phyloP scores from a whole-genome alignment of 2,797 vertebrate genomes.

The Periophthalmus magnuspinnatus region DNA sequence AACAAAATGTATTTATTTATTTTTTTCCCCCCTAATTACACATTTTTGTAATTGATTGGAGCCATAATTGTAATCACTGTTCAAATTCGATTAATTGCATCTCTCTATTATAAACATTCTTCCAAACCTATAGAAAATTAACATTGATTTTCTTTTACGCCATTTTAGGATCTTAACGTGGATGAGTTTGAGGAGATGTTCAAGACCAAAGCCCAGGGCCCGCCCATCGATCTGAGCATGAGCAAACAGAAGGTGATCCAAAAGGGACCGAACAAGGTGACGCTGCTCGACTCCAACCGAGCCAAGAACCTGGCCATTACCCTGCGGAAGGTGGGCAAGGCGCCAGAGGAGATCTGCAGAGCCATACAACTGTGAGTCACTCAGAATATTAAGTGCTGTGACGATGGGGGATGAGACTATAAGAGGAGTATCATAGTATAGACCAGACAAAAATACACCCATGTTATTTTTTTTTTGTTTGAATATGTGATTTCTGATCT shows the following conservation, averaged over 20 bases:
- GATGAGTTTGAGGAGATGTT: constrained; percentile 97
- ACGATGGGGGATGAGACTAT: background rate
- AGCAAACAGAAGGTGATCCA: constrained; percentile 88
- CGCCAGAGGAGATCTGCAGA: constrained; percentile 92
- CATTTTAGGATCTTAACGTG: constrained; percentile 88
- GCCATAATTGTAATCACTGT: background rate
- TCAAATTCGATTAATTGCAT: background rate
- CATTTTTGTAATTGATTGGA: background rate
- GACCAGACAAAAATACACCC: background rate
- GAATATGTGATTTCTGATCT: background rate
- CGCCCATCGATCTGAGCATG: constrained; percentile 82
- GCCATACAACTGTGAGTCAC: constrained; percentile 88
- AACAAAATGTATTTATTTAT: background rate
- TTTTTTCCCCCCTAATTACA: background rate
- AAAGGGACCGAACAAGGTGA: constrained; percentile 87
- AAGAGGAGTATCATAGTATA: background rate
- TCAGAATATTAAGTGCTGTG: background rate
- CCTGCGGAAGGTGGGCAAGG: constrained; percentile 90
- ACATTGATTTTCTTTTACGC: background rate
- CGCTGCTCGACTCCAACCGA: constrained; percentile 92
- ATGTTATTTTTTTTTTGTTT: background rate
- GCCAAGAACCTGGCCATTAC: constrained; percentile 98
- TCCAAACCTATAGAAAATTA: background rate
- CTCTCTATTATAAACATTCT: background rate
- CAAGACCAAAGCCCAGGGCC: constrained; percentile 96